Evolutionary conservation across 2,888 invertebrate species (phyloP).

Genomic region (Tenthredo livida): DNA sequence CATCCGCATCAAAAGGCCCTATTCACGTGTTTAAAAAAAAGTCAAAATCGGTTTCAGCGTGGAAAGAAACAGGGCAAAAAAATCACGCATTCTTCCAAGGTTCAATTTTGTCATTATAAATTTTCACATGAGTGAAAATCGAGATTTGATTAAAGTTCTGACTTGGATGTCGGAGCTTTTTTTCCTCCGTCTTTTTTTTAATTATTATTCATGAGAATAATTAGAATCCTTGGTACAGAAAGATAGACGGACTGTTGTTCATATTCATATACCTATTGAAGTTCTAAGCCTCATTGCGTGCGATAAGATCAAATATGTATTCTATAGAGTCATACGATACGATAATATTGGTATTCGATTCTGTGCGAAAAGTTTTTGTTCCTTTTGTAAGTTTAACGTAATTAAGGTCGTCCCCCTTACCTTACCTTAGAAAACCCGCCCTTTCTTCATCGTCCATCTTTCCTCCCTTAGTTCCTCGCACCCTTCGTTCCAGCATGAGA

Average conservation of each 20-base stretch:
- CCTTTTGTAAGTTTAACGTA: background rate
- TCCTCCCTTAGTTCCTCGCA: background rate
- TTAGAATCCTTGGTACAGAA: background rate
- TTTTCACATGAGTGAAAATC: background rate
- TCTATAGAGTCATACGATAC: background rate
- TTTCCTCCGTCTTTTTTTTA: background rate
- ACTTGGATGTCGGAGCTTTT: background rate
- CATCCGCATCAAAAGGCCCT: background rate
- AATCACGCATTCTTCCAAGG: background rate
- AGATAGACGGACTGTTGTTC: too few species aligned
- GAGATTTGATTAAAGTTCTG: background rate
- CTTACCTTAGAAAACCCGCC: background rate
- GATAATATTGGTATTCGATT: conserved; percentile 15
- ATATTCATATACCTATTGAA: too few species aligned
- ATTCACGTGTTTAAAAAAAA: background rate
- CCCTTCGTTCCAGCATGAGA: background rate
- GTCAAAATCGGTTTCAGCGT: background rate
- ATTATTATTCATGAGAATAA: background rate
- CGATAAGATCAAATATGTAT: background rate
- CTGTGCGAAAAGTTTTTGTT: background rate
- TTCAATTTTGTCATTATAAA: background rate
- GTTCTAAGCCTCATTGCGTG: too few species aligned
- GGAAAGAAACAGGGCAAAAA: background rate
- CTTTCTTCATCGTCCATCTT: conserved; percentile 20
- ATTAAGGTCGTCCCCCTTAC: background rate